Conservation (phyloP, 2,797 vertebrate species). For the Jordanella pulchra region DNA sequence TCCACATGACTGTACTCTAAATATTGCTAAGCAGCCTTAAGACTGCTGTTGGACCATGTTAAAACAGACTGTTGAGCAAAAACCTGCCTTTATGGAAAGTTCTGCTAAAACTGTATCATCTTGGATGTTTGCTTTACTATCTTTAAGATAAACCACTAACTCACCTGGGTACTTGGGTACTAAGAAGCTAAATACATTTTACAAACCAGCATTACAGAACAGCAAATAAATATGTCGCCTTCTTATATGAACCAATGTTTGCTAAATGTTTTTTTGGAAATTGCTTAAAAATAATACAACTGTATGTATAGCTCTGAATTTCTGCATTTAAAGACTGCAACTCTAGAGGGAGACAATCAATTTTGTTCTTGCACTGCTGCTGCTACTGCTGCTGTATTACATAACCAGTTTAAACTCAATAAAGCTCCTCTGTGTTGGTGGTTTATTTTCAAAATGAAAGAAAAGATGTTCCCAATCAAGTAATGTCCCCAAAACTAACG, state of each 20-base stretch:
- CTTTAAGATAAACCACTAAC: conserved; percentile 7
- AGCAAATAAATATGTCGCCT: neutral
- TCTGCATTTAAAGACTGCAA: neutral
- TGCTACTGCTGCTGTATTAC: conserved; percentile 7
- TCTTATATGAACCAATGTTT: neutral
- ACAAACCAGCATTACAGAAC: neutral
- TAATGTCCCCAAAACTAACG: neutral
- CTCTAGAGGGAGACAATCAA: neutral
- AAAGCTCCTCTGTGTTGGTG: neutral
- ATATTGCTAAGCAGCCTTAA: conserved; percentile 67
- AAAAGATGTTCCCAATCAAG: too few relatives aligned
- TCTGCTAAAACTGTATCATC: conserved; percentile 11
- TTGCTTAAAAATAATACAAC: neutral
- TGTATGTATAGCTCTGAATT: neutral
- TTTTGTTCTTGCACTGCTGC: neutral
- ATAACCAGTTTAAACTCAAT: neutral
- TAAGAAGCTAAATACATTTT: neutral
- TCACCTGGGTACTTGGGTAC: too few relatives aligned
- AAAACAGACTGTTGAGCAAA: conserved; percentile 26
- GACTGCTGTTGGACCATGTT: conserved; percentile 43
- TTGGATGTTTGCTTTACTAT: neutral
- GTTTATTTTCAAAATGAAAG: neutral
- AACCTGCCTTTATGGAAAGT: conserved; percentile 12
- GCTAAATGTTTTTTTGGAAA: neutral
- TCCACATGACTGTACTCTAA: conserved; percentile 73